phyloP scores from a whole-genome alignment of 2,797 vertebrate genomes.

The Valencia hispanica region DNA sequence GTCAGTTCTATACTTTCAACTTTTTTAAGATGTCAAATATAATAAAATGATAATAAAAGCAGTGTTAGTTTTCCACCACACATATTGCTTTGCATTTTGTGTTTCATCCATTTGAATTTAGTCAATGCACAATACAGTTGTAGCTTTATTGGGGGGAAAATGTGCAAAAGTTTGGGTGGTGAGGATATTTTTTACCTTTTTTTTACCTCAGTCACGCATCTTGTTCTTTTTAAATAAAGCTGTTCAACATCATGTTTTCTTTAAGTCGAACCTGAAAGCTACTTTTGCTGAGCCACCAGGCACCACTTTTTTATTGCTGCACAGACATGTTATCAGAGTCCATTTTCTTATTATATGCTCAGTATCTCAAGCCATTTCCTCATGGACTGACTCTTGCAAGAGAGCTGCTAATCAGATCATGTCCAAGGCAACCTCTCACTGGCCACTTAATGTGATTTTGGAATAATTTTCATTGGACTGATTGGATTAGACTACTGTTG shows the following conservation, averaged over 20 bases:
- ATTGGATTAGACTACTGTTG: constrained; percentile 77
- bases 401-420: constrained; percentile 78
- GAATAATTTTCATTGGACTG: constrained; percentile 72
- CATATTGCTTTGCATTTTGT: too few relatives aligned
- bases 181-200: too few relatives aligned
- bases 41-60: too few relatives aligned
- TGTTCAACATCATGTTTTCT: background rate
- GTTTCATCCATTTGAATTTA: too few relatives aligned
- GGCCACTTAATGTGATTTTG: constrained; percentile 80
- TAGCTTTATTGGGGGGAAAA: too few relatives aligned
- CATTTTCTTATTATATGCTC: constrained; percentile 74
- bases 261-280: background rate
- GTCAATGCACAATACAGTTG: too few relatives aligned
- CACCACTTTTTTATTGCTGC: constrained; percentile 31
- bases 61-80: too few relatives aligned
- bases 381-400: constrained; percentile 58
- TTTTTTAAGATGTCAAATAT: too few relatives aligned
- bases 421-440: constrained; percentile 73
- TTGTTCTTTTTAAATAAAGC: background rate
- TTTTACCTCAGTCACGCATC: too few relatives aligned
- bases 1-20: too few relatives aligned
- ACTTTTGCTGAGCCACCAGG: constrained; percentile 27
- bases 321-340: constrained; percentile 57
- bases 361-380: constrained; percentile 75
- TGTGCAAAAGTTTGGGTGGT: too few relatives aligned